Evolutionary conservation across 64 coral and sea anemone genomes (phyloP).

Genomic region (Pocillopora damicornis): DNA sequence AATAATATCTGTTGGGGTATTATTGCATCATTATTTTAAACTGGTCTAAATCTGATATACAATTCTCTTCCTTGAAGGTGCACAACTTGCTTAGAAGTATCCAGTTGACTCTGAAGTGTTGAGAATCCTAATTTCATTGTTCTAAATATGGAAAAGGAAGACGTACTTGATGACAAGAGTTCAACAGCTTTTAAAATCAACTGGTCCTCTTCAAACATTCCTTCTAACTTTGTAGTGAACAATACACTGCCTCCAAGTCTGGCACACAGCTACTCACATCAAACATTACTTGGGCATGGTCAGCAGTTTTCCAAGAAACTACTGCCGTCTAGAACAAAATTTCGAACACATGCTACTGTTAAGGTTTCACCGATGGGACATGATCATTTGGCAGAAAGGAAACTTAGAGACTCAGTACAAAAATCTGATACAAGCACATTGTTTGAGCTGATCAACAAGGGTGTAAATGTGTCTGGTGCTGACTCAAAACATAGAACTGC

Average conservation of each 20-base stretch:
- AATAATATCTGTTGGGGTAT: no score
- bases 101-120: no score
- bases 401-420: conserved; percentile 80
- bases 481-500: conserved; percentile 94
- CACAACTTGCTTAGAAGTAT: no score
- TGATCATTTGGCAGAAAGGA: conserved; percentile 63
- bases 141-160: not conserved
- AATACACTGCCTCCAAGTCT: not conserved
- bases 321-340: conserved; percentile 65
- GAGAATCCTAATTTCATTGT: no score
- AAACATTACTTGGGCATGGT: not conserved
- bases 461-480: conserved; percentile 66
- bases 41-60: no score
- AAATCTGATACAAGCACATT: conserved; percentile 53
- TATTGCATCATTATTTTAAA: no score
- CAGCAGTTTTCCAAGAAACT: conserved; percentile 43
- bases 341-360: conserved; percentile 24
- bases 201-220: conserved; percentile 12
- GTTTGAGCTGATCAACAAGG: conserved; percentile 64
- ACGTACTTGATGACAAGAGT: not conserved
- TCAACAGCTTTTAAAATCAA: conserved; percentile 23
- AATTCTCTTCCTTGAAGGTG: no score
- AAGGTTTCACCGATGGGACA: conserved; percentile 51
- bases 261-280: not conserved
- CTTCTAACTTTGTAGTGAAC: not conserved